phyloP scores from a whole-genome alignment of 1,140 invertebrate species.

The Lasioglossum baleicum region DNA sequence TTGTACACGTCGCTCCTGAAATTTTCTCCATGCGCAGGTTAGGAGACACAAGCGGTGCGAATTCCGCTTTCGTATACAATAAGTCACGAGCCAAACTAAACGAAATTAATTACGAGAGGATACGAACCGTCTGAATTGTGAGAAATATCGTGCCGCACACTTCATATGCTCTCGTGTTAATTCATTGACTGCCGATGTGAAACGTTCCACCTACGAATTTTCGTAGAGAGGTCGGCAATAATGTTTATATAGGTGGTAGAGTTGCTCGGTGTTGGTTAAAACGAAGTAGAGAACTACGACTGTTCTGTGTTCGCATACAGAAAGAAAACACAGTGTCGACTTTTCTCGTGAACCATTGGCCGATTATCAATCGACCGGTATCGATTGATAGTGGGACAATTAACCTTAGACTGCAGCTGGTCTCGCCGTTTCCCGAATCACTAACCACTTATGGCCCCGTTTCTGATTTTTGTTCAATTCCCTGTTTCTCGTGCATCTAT shows the following conservation, averaged over 20 bases:
- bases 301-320: slow-evolving; percentile 50
- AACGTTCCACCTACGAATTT: slow-evolving; percentile 31
- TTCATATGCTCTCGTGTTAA: slow-evolving; percentile 55
- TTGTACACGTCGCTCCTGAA: slow-evolving; percentile 41
- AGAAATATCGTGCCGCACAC: slow-evolving; percentile 13
- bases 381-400: slow-evolving; percentile 49
- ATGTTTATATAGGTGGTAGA: slow-evolving; percentile 50
- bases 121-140: slow-evolving; percentile 28
- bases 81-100: slow-evolving; percentile 39
- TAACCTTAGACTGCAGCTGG: slow-evolving; percentile 63
- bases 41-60: slow-evolving; percentile 39
- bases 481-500: slow-evolving; percentile 1
- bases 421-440: slow-evolving; percentile 57
- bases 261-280: slow-evolving; percentile 43
- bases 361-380: slow-evolving; percentile 61
- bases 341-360: slow-evolving; percentile 20
- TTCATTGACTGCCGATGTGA: slow-evolving; percentile 47
- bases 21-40: slow-evolving; percentile 41
- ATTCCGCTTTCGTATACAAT: slow-evolving; percentile 39
- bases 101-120: slow-evolving; percentile 45
- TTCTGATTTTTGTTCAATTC: slow-evolving; percentile 32
- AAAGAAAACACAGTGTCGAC: slow-evolving; percentile 31
- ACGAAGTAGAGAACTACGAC: slow-evolving; percentile 44
- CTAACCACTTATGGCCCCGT: slow-evolving; percentile 22
- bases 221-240: slow-evolving; percentile 43